phyloP scores from a whole-genome alignment of 2,888 invertebrate genomes.

The Hemithea aestivaria region DNA sequence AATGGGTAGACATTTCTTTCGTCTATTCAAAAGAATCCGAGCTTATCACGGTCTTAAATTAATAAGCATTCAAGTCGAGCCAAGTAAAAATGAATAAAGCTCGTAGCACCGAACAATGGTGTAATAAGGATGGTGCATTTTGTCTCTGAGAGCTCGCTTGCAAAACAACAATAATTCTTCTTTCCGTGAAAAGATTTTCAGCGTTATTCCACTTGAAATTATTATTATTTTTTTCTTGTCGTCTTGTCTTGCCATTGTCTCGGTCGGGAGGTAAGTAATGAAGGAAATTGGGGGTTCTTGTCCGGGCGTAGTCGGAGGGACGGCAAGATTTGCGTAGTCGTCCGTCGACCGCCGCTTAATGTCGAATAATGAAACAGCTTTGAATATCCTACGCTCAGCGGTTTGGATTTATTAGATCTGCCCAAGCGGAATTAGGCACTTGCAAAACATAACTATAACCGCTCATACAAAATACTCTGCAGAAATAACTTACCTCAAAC shows the following conservation, averaged over 20 bases:
- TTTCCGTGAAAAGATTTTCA: slow-evolving; percentile 78
- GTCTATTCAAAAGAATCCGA: slow-evolving; percentile 74
- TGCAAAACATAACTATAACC: slow-evolving; percentile 30
- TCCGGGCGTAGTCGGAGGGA: slow-evolving; percentile 53
- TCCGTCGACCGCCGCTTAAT: slow-evolving; percentile 59
- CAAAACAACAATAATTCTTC: slow-evolving; percentile 80
- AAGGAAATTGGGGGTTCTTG: slow-evolving; percentile 76
- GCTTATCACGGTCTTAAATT: slow-evolving; percentile 78
- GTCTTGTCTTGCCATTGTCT: slow-evolving; percentile 76
- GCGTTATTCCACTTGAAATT: slow-evolving; percentile 80
- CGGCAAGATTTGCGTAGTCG: slow-evolving; percentile 73
- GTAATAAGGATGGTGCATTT: slow-evolving; percentile 78
- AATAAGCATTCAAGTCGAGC: slow-evolving; percentile 79
- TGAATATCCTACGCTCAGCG: slow-evolving; percentile 63
- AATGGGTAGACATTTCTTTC: slow-evolving; percentile 72
- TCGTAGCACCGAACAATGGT: slow-evolving; percentile 76
- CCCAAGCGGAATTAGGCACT: slow-evolving; percentile 62
- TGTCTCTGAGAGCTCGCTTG: slow-evolving; percentile 77
- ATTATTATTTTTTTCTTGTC: slow-evolving; percentile 76
- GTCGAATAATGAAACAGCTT: slow-evolving; percentile 75
- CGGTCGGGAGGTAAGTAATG: slow-evolving; percentile 77
- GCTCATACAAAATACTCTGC: too few relatives aligned
- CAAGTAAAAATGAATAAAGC: slow-evolving; percentile 79
- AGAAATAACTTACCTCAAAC: too few relatives aligned
- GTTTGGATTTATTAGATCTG: slow-evolving; percentile 70